Evolutionary conservation across 1,140 invertebrate genomes (phyloP), one percentile per base, ranked within the genome.

Genomic region (Stegodyphus dumicola): DNA sequence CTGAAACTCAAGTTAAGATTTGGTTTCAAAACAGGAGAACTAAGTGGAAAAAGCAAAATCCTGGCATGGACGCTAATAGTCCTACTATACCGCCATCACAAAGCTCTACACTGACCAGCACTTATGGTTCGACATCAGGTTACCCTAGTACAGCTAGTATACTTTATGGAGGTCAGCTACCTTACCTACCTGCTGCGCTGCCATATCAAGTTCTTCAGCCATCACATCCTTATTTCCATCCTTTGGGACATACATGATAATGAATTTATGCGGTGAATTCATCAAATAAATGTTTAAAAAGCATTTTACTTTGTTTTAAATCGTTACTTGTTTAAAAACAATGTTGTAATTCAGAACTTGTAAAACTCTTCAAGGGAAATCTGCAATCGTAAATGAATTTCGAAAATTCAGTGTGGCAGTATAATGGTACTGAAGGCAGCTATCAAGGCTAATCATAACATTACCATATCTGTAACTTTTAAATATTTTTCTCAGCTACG

Each of bases 21-120:
- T 98, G 96, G 96, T 98, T 98, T 90, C 96, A 98, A 92, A 99
- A 99, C 90, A 93, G 98, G 0, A 93, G 98, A 69, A 99, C 98
- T 88, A 99, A 99, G 91, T 99, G 98, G 98, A 99, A 99, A 93
- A 99, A 99, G 89, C 98, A 99, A 90, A 99, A 99, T 90, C 98
- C 98, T 0, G 98, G 98, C 0, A 94, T 98, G 93, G 98, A 99
- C 90, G 98, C 99, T 0, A 89, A 89, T 65, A 88, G 87, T 85
- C 88, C 88, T 9, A 89, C 88, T 6, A 79, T 88, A 49, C 85
- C 85, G 15, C 79, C 81, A 10, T 81, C 85, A 5, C 85, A 85
- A 18, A 74, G 73, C n/a, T 69, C 75, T 51, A 53, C 80, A 15
- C 53, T 84, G 9, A 78, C 65, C n/a, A 77, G 70, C 33, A 69